Percentiles rank a stretch among this genome's conserved stretches.
Evolutionary conservation across 2,113 vertebrate genomes (phyloP).

Genomic region (Kryptolebias marmoratus): DNA sequence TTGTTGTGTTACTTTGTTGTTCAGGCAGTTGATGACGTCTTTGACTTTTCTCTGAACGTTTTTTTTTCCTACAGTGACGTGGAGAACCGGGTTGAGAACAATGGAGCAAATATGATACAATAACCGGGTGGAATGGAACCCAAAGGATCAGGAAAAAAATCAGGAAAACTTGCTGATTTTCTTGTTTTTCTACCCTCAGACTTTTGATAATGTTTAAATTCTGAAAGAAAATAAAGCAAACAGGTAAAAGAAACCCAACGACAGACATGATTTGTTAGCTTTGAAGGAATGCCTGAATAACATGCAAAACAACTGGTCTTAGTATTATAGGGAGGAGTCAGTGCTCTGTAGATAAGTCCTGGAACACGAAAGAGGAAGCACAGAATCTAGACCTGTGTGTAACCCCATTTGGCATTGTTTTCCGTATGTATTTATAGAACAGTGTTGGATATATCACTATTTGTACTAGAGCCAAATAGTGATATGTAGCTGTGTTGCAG

Average conservation of each 20-base stretch:
- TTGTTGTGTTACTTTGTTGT: too few species aligned
- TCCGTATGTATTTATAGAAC: constrained; percentile 85
- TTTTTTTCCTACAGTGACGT: constrained; percentile 87
- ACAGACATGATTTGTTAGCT: constrained; percentile 68
- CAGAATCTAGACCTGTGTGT: constrained; percentile 84
- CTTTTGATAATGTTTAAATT: constrained; percentile 78
- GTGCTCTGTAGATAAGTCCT: constrained; percentile 71
- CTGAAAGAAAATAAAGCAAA: constrained; percentile 80
- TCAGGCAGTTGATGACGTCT: constrained; percentile 57
- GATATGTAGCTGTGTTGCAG: too few species aligned
- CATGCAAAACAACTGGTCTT: constrained; percentile 62
- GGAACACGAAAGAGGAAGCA: constrained; percentile 82
- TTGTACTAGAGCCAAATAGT: too few species aligned
- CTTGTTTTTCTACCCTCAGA: constrained; percentile 47
- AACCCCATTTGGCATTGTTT: constrained; percentile 82
- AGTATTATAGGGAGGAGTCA: neutral
- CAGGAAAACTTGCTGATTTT: constrained; percentile 84
- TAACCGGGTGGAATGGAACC: constrained; percentile 86
- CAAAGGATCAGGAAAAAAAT: constrained; percentile 86
- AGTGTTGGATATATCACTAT: constrained; percentile 55
- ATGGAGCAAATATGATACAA: constrained; percentile 60
- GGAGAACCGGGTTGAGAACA: constrained; percentile 90
- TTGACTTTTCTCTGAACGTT: constrained; percentile 86
- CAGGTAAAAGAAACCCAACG: constrained; percentile 85
- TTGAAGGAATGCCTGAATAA: constrained; percentile 41